Evolutionary conservation across 2,888 invertebrate genomes (phyloP).

Genomic region (Lamellibrachia satsuma): DNA sequence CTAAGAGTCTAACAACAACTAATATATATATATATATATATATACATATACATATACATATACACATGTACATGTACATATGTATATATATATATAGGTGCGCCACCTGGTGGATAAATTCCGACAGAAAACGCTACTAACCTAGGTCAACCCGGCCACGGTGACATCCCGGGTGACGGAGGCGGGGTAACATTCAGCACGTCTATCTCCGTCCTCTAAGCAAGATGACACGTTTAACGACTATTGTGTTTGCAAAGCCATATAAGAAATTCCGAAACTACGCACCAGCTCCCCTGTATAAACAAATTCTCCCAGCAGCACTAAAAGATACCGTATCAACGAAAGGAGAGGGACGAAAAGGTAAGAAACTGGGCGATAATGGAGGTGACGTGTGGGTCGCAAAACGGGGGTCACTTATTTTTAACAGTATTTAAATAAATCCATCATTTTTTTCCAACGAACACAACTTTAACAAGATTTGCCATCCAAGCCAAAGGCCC

Average conservation of each 20-base stretch:
- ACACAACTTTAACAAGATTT: no score
- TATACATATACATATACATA: not conserved
- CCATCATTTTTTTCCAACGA: not conserved
- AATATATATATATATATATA: not conserved
- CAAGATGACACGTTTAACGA: slow-evolving; percentile 37
- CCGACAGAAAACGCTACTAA: not conserved
- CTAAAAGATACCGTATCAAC: slow-evolving; percentile 36
- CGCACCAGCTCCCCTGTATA: slow-evolving; percentile 41
- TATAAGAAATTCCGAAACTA: slow-evolving; percentile 48
- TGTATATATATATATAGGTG: not conserved
- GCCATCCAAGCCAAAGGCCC: no score
- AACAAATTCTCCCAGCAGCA: slow-evolving; percentile 39
- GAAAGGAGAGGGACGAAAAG: slow-evolving; percentile 37
- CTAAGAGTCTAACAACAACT: no score
- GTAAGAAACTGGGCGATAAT: slow-evolving; percentile 27
- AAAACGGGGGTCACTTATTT: not conserved
- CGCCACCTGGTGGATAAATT: not conserved
- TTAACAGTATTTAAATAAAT: not conserved
- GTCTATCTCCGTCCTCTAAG: not conserved
- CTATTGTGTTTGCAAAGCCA: slow-evolving; percentile 31
- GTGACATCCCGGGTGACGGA: not conserved
- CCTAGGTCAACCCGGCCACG: not conserved
- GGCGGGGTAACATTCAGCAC: slow-evolving; percentile 1
- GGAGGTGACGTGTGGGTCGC: not conserved
- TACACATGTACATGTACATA: not conserved